phyloP scores from a whole-genome alignment of 1,140 invertebrate species.

The Ladona fulva region DNA sequence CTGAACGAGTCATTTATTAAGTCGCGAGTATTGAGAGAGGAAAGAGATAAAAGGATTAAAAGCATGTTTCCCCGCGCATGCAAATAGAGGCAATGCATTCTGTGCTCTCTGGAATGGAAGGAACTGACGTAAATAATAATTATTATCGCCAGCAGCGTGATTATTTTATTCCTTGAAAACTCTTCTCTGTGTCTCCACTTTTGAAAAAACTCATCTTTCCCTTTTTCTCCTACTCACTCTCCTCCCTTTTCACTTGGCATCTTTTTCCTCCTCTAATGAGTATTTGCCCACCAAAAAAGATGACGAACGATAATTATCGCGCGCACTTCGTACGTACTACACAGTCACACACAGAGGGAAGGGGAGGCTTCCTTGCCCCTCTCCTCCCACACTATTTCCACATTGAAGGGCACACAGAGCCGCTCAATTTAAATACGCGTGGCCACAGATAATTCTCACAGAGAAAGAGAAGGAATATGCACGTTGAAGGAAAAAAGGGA shows the following conservation, averaged over 20 bases:
- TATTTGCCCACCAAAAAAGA: slow-evolving; percentile 1
- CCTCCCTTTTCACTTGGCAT: neutral
- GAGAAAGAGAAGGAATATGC: no score
- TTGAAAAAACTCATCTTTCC: neutral
- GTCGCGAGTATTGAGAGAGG: neutral
- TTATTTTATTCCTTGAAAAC: neutral
- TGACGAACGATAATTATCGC: slow-evolving; percentile 5
- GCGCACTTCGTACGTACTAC: slow-evolving; percentile 7
- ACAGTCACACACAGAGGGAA: neutral
- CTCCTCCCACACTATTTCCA: neutral
- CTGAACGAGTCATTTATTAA: neutral
- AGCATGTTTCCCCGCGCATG: neutral
- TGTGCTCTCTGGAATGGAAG: neutral
- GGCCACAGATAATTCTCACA: neutral
- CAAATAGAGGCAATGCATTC: neutral
- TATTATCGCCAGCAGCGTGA: neutral
- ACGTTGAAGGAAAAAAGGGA: neutral
- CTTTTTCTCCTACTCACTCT: neutral
- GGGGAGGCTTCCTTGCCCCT: neutral
- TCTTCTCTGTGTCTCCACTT: neutral
- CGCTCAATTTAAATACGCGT: neutral
- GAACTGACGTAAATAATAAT: neutral
- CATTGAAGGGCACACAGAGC: neutral
- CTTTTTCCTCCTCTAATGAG: slow-evolving; percentile 1
- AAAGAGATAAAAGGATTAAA: neutral